phyloP scores from a whole-genome alignment of 2,888 invertebrate genomes.

The Lasioglossum morio region DNA sequence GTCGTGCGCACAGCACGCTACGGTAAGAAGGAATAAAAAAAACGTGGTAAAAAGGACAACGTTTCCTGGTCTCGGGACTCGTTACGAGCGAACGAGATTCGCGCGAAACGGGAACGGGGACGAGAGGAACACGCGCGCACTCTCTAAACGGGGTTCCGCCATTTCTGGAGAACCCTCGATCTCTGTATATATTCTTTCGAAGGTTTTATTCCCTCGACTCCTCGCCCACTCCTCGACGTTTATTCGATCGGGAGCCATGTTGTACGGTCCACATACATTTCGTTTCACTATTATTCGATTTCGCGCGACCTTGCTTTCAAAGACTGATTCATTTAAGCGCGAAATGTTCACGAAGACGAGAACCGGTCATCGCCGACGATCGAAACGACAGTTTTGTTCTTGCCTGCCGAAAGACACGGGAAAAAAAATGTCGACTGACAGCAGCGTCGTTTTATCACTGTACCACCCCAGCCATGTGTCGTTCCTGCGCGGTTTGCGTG shows the following conservation, averaged over 20 bases:
- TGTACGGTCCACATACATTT: constrained; percentile 16
- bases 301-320: constrained; percentile 68
- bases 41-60: not conserved
- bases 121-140: constrained; percentile 32
- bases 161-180: constrained; percentile 38
- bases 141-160: constrained; percentile 36
- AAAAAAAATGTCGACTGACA: not conserved
- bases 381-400: constrained; percentile 4
- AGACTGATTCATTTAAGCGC: constrained; percentile 77
- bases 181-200: constrained; percentile 63
- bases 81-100: constrained; percentile 33
- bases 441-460: not conserved
- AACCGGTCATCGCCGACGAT: constrained; percentile 33
- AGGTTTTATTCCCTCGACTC: constrained; percentile 48
- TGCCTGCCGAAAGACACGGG: constrained; percentile 7
- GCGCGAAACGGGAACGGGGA: constrained; percentile 4
- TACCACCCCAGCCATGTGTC: not conserved
- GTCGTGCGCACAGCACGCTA: constrained; percentile 50
- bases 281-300: constrained; percentile 32
- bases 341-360: constrained; percentile 20
- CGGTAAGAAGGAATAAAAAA: constrained; percentile 13
- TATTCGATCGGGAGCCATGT: constrained; percentile 23
- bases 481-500: constrained; percentile 18
- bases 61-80: constrained; percentile 41
- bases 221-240: constrained; percentile 35